Evolutionary conservation across 2,797 vertebrate genomes (phyloP).

Genomic region (Chiropotes sagulatus): DNA sequence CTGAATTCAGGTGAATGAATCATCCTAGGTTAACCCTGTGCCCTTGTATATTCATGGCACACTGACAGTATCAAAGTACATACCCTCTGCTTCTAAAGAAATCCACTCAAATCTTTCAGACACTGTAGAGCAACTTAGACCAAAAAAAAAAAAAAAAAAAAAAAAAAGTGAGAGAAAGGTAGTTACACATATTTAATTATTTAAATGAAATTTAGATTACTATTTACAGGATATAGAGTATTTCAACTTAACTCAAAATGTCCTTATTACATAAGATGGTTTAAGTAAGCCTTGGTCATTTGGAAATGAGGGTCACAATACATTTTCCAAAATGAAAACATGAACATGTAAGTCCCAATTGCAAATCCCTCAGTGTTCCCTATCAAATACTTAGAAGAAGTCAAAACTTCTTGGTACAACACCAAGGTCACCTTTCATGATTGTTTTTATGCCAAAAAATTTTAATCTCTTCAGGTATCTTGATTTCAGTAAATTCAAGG

Average conservation of each 20-base stretch:
- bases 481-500: neutral
- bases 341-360: neutral
- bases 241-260: neutral
- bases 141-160: neutral
- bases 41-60: neutral
- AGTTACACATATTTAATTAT: neutral
- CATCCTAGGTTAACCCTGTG: neutral
- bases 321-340: slow-evolving; percentile 38
- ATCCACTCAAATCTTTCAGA: neutral
- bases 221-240: neutral
- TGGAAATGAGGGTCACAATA: neutral
- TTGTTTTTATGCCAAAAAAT: neutral
- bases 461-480: slow-evolving; percentile 2
- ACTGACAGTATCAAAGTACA: neutral
- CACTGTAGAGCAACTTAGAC: neutral
- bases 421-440: neutral
- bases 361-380: neutral
- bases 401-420: neutral
- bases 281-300: neutral
- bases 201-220: slow-evolving; percentile 39
- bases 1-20: neutral
- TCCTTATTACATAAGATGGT: neutral
- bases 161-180: neutral
- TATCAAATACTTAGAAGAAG: neutral
- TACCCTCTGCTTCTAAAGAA: neutral